Base-by-base conservation (phyloP, 2,797 vertebrate genomes). In the Oreochromis grahami region DNA sequence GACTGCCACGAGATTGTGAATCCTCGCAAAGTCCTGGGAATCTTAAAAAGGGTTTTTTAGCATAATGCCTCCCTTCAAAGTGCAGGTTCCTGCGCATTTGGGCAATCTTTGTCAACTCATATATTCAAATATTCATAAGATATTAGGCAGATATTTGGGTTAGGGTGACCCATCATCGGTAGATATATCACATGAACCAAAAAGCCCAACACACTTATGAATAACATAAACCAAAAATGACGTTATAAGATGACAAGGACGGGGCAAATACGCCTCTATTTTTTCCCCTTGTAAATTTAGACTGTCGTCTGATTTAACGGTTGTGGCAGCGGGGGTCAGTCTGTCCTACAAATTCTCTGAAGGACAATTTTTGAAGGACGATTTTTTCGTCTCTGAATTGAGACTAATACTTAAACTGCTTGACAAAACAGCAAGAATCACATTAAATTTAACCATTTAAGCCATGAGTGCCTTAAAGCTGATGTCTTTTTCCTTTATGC, bases 391-490 rank as follows among this genome's bases (percentile, higher is more conserved):
- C 60, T 5, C 60, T 77, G 65, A 72, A 74, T 74, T 32, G 26
- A 74, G 17, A n/a, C 70, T 13, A 19, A 48, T 48, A 50, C 17
- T 74, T 32, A 74, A 74, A 32, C 41, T 80, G 21, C 38, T 60
- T 48, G 21, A 72, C 11, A 77, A 45, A 68, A 68, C 55, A 24
- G 51, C 45, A 17, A 50, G 65, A 87, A 76, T 21, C 24, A 52
- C 12, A 70, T 80, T 21, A 65, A 85, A 48, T 45, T 1, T 2
- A 68, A 65, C 29, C 32, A 36, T 38, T 43, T 7, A 29, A 79
- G 70, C 8, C 56, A 76, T 3, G 34, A 15, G 48, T 76, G 70
- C 60, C 65, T 79, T 76, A 34, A 85, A 85, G 88, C 84, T 90
- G 72, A 74, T 82, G 38, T 85, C 41, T 36, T 58, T 81, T 63